Conservation (phyloP, 1,140 invertebrate genomes). For the Cherax destructor region DNA sequence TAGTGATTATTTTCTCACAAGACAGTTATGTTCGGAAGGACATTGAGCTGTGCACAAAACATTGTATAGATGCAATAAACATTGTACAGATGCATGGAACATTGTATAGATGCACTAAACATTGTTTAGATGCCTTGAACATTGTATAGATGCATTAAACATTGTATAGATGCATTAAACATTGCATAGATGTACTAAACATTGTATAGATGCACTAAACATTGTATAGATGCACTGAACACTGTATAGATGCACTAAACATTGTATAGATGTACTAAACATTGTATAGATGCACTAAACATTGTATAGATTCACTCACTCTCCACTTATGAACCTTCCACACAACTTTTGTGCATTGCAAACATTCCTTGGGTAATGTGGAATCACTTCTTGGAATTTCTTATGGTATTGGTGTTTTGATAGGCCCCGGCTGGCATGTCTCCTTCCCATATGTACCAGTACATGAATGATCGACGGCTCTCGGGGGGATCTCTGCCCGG, state of each 20-base stretch:
- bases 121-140: neutral
- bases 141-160: neutral
- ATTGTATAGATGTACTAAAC: neutral
- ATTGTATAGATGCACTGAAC: neutral
- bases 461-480: slow-evolving; percentile 79
- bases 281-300: neutral
- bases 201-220: slow-evolving; percentile 6
- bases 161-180: slow-evolving; percentile 4
- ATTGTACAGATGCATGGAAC: neutral
- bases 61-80: neutral
- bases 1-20: neutral
- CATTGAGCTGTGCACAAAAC: slow-evolving; percentile 20
- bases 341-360: slow-evolving; percentile 8
- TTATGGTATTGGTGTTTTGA: slow-evolving; percentile 73
- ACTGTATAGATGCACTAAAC: neutral
- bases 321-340: slow-evolving; percentile 17
- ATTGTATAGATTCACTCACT: slow-evolving; percentile 6
- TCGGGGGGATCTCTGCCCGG: slow-evolving; percentile 84
- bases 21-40: neutral
- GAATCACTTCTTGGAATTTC: slow-evolving; percentile 45
- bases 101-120: slow-evolving; percentile 9
- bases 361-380: slow-evolving; percentile 45
- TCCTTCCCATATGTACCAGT: slow-evolving; percentile 88
- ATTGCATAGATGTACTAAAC: slow-evolving; percentile 3
- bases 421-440: slow-evolving; percentile 93